Evolutionary conservation across 1,140 invertebrate species (phyloP).

Genomic region (Eriocheir sinensis): DNA sequence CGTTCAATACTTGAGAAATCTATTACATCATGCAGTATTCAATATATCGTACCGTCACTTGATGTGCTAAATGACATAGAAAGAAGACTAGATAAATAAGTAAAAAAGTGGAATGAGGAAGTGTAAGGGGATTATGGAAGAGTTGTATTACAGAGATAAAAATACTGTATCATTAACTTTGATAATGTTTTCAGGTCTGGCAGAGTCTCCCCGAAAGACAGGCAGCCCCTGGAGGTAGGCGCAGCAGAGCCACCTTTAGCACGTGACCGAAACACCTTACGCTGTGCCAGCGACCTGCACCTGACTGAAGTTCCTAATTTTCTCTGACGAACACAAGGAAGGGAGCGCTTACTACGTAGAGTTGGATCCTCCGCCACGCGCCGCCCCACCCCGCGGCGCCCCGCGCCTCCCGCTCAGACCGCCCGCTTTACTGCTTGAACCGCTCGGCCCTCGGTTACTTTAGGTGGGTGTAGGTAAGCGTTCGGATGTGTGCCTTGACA

Average conservation of each 20-base stretch:
- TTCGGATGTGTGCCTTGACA: background rate
- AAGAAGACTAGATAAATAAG: background rate
- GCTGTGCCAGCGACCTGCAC: background rate
- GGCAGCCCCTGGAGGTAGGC: background rate
- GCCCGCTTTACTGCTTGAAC: background rate
- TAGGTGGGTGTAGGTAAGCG: too few relatives aligned
- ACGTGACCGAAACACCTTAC: background rate
- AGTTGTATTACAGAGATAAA: too few relatives aligned
- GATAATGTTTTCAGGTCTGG: background rate
- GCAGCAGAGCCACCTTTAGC: background rate
- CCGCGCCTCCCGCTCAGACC: background rate
- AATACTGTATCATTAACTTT: background rate
- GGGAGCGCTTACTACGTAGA: background rate
- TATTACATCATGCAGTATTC: too few relatives aligned
- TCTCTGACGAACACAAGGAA: background rate
- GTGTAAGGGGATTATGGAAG: background rate
- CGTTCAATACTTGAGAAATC: too few relatives aligned
- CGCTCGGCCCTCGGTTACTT: too few relatives aligned
- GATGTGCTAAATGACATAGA: background rate
- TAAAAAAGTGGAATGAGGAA: background rate
- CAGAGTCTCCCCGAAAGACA: background rate
- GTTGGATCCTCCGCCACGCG: background rate
- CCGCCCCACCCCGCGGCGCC: background rate
- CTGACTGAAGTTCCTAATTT: constrained; percentile 12
- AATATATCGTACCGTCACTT: too few relatives aligned